These are phyloP conservation scores for Tachysurus vachellii DNA, from an alignment of 2,113 vertebrate genomes.

Conservation along the genomic window DNA sequence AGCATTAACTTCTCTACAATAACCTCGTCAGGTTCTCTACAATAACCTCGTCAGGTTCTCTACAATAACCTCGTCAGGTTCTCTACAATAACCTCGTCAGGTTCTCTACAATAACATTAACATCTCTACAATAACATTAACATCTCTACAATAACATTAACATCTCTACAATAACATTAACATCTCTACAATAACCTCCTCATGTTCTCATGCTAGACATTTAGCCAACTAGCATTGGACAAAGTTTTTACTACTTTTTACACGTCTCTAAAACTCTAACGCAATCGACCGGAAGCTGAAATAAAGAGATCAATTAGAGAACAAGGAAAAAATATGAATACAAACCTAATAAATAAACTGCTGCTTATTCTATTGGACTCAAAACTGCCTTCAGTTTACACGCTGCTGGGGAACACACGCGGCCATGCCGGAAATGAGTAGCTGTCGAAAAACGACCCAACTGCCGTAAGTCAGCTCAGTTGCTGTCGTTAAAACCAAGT, in stretches of 20 bases:
- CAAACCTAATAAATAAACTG: background rate
- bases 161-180: no score
- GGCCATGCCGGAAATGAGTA: conserved; percentile 5
- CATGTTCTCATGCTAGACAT: background rate
- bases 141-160: no score
- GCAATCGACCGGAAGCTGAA: background rate
- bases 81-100: no score
- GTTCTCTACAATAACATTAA: no score
- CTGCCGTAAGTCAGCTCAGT: background rate
- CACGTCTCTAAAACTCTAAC: background rate
- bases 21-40: no score
- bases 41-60: no score
- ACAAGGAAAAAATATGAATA: background rate
- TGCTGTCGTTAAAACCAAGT: background rate
- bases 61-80: no score
- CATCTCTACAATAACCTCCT: no score
- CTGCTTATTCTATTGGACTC: background rate
- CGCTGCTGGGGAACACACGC: conserved; percentile 9
- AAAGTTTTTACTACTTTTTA: no score
- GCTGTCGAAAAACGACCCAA: background rate
- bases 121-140: no score
- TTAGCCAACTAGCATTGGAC: background rate
- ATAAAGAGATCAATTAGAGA: background rate
- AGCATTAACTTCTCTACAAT: no score
- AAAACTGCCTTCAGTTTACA: background rate